A percentile compares a stretch with the other conserved stretches of the same genome.
phyloP scores from a whole-genome alignment of 2,113 vertebrate species.

The Pholis gunnellus region DNA sequence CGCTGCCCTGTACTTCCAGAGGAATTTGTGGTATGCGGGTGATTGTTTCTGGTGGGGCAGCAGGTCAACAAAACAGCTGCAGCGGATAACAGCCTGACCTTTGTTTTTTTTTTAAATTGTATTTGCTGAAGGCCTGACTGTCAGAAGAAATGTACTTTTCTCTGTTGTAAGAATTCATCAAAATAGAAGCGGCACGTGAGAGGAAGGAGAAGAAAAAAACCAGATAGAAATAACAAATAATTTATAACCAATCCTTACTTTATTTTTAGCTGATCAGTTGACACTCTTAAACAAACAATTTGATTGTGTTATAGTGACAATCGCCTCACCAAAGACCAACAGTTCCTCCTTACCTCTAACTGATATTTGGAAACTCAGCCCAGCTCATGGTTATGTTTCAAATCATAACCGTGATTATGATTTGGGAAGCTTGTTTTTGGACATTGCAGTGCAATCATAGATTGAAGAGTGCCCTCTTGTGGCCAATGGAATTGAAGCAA shows the following conservation, averaged over 20 bases:
- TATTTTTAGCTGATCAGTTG: background rate
- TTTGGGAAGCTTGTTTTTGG: background rate
- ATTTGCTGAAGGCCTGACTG: background rate
- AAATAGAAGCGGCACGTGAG: background rate
- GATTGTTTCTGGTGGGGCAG: constrained; percentile 5
- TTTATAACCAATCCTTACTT: background rate
- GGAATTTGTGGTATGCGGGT: constrained; percentile 53
- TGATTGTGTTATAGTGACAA: background rate
- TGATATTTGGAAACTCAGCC: background rate
- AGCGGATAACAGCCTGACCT: background rate
- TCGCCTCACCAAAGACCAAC: background rate
- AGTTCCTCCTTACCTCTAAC: background rate
- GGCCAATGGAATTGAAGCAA: background rate
- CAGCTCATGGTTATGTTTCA: background rate
- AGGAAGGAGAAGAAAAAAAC: background rate
- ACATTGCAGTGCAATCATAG: background rate
- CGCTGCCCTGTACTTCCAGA: background rate
- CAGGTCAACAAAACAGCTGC: background rate
- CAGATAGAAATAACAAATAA: background rate
- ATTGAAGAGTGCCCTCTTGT: constrained; percentile 20
- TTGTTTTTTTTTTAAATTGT: background rate
- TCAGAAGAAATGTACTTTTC: background rate
- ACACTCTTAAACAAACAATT: too few relatives aligned
- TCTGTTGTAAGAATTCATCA: background rate
- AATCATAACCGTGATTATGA: too few relatives aligned